phyloP scores from a whole-genome alignment of 2,113 vertebrate genomes.

The Hippoglossus stenolepis region DNA sequence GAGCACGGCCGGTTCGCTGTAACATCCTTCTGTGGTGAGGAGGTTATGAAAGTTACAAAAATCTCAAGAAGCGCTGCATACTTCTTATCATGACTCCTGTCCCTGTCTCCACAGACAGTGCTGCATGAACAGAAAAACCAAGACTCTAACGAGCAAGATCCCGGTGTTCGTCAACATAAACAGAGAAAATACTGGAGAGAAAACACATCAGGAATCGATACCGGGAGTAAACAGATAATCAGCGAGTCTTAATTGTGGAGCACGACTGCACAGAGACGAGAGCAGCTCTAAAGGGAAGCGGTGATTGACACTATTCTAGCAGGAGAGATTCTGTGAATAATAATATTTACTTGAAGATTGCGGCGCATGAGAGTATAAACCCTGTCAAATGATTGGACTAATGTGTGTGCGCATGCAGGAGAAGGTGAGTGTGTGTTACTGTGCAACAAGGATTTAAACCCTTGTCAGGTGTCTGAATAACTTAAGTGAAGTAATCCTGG shows the following conservation, averaged over 20 bases:
- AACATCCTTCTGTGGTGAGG: constrained; percentile 47
- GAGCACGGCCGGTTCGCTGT: constrained; percentile 10
- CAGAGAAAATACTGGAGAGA: background rate
- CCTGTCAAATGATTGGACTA: constrained; percentile 1
- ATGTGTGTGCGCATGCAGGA: background rate
- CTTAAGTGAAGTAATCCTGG: background rate
- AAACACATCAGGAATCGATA: background rate
- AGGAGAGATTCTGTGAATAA: constrained; percentile 4
- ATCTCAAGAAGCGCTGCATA: constrained; percentile 37
- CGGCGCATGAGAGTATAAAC: background rate
- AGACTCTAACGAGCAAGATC: background rate
- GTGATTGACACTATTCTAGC: constrained; percentile 1
- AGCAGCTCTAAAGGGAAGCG: background rate
- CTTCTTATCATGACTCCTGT: constrained; percentile 29
- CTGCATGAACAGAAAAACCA: constrained; percentile 7
- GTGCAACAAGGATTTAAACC: background rate
- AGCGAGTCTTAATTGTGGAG: background rate
- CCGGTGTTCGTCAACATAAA: background rate
- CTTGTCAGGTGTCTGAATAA: constrained; percentile 5
- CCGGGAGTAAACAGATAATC: background rate
- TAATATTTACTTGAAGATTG: constrained; percentile 29
- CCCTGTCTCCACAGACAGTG: background rate
- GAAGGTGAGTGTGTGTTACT: background rate
- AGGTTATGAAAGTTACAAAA: constrained; percentile 54
- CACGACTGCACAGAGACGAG: background rate